A percentile compares a stretch with the other conserved stretches of the same genome.
Conservation (phyloP, 1,140 invertebrate genomes). For the Eumeta japonica region DNA sequence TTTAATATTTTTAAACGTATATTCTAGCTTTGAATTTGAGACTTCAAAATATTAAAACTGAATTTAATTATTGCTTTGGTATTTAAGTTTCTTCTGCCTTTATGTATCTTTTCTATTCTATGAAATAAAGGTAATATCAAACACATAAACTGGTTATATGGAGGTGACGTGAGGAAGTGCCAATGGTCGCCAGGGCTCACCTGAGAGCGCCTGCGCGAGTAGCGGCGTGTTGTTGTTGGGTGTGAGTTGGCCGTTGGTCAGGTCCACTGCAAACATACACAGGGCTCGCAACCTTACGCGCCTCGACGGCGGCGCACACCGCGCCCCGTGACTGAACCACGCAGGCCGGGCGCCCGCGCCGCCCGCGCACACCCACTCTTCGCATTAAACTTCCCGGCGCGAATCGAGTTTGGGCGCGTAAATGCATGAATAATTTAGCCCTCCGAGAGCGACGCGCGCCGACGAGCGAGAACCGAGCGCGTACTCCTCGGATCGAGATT, state of each 20-base stretch:
- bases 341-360: conserved; percentile 1
- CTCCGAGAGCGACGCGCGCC: conserved; percentile 39
- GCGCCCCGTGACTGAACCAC: conserved; percentile 50
- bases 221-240: conserved; percentile 92
- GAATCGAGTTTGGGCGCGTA: conserved; percentile 36
- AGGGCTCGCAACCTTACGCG: conserved; percentile 51
- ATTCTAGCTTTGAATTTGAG: too few relatives aligned
- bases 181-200: conserved; percentile 67
- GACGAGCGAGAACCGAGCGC: conserved; percentile 38
- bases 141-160: too few relatives aligned
- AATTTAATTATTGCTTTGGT: too few relatives aligned
- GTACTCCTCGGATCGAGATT: conserved; percentile 35
- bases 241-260: conserved; percentile 90
- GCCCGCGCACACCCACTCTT: too few relatives aligned
- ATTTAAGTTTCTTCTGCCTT: too few relatives aligned
- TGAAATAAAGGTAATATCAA: too few relatives aligned
- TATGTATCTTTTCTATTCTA: too few relatives aligned
- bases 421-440: conserved; percentile 50
- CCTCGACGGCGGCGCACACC: conserved; percentile 29
- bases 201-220: conserved; percentile 91
- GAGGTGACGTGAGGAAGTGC: conserved; percentile 10
- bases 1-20: too few relatives aligned
- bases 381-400: conserved; percentile 28
- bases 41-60: too few relatives aligned
- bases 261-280: conserved; percentile 83